Base-by-base conservation (phyloP, 2,888 invertebrate genomes). In the Alcis repandata region DNA sequence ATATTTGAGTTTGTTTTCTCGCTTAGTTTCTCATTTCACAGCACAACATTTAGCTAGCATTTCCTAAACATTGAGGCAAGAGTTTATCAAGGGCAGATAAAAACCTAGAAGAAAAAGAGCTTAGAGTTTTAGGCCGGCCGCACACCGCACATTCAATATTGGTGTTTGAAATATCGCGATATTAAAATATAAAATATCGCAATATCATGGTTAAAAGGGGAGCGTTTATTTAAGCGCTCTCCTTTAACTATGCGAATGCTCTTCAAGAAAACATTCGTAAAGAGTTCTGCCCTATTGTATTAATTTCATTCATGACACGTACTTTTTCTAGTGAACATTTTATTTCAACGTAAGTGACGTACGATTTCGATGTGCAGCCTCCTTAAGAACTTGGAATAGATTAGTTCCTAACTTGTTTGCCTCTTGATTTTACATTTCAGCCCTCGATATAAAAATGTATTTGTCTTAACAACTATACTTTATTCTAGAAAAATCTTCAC, bases 31-130 rank as follows among this genome's bases (percentile, higher is more conserved):
- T 15, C 19, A 15, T 20, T 15, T 3, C 66, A 69, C n/a, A 22
- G 64, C 64, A 71, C 61, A 69, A 80, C 72, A 76, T 80, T 83
- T 87, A 88, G 86, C 90, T 90, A 90, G 88, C 88, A 74, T 78
- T 71, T 80, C 84, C 90, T 88, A 90, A 76, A 88, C 82, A 87
- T 78, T 76, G 69, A 86, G 77, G 74, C 81, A 76, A 82, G 73
- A 77, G 11, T 40, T 51, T 46, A 53, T 43, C 54, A 58, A 53
- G n/a, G 27, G 19, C 15, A 36, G 36, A 20, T 20, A 52, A 32
- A 49, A 33, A 33, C 17, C 17, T 33, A 33, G 19, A 19, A 36
- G 19, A 13, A 52, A 33, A 7, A 8, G 11, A 20, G 11, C 20
- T 52, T 20, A 7, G 32, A 1, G 6, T 45, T 15, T 32, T n/a